Conservation (phyloP, 2,797 vertebrate species). For the Schizopygopsis malacanthus region DNA sequence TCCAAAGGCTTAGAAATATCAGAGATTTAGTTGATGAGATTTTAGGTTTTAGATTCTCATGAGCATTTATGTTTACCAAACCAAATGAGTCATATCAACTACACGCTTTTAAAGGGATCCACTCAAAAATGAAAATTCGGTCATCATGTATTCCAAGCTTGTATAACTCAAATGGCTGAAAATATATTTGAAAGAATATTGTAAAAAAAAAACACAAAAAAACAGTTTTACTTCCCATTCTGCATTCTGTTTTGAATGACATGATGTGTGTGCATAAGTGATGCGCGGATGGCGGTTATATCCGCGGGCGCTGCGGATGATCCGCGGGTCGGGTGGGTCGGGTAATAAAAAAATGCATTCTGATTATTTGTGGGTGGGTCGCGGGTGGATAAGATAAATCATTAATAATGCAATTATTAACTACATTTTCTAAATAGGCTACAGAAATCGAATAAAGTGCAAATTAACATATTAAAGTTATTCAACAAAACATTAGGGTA, state of each 20-base stretch:
- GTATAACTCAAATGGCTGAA: background rate
- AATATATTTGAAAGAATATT: background rate
- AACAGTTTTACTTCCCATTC: background rate
- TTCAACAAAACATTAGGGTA: too few relatives aligned
- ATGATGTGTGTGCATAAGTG: background rate
- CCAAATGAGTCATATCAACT: too few relatives aligned
- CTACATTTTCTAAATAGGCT: too few relatives aligned
- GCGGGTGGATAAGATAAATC: too few relatives aligned
- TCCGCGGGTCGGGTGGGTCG: too few relatives aligned
- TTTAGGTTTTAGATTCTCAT: slow-evolving; percentile 11
- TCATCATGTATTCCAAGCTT: background rate
- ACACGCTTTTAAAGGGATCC: background rate
- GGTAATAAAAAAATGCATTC: too few relatives aligned
- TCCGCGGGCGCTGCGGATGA: too few relatives aligned
- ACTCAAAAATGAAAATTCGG: background rate
- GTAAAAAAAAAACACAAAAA: background rate
- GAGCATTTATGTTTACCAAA: background rate
- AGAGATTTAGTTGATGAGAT: slow-evolving; percentile 22
- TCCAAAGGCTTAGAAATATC: slow-evolving; percentile 18
- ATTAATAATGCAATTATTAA: too few relatives aligned
- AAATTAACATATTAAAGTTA: too few relatives aligned
- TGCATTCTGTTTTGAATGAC: background rate
- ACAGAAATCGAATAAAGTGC: too few relatives aligned
- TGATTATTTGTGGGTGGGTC: too few relatives aligned
- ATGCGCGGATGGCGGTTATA: too few relatives aligned